Percentiles rank a stretch among this genome's conserved stretches.
phyloP scores from a whole-genome alignment of 2,888 invertebrate species.

The Erynnis tages region DNA sequence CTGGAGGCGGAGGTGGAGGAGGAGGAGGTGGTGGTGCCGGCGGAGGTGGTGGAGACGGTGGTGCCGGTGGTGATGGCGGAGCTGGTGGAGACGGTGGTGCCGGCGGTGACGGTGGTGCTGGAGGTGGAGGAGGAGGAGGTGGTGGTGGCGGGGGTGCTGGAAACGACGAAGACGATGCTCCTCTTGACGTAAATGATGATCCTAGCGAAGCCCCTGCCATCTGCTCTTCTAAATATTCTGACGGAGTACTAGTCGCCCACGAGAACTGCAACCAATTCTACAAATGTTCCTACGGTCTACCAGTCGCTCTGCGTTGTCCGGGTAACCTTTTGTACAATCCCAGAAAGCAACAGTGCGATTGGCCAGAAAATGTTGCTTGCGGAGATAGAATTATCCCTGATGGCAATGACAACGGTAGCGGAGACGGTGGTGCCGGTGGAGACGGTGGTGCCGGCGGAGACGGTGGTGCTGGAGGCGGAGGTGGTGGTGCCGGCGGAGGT shows the following conservation, averaged over 20 bases:
- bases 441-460: no score
- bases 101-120: no score
- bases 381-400: constrained; percentile 38
- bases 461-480: no score
- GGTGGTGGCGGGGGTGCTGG: no score
- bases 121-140: no score
- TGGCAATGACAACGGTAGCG: neutral
- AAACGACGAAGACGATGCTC: no score
- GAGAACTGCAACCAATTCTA: constrained; percentile 45
- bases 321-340: constrained; percentile 39
- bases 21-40: neutral
- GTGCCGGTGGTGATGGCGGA: no score
- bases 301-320: constrained; percentile 36
- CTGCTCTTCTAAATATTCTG: constrained; percentile 37
- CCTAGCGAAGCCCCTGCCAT: constrained; percentile 38
- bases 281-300: constrained; percentile 35
- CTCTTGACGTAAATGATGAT: constrained; percentile 31
- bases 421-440: constrained; percentile 12
- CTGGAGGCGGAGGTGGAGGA: neutral
- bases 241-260: constrained; percentile 41
- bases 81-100: no score
- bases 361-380: constrained; percentile 44
- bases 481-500: no score
- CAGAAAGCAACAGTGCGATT: constrained; percentile 40
- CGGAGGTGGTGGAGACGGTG: no score